Evolutionary conservation across 2,113 vertebrate species (phyloP).

Genomic region (Oceanites oceanicus): DNA sequence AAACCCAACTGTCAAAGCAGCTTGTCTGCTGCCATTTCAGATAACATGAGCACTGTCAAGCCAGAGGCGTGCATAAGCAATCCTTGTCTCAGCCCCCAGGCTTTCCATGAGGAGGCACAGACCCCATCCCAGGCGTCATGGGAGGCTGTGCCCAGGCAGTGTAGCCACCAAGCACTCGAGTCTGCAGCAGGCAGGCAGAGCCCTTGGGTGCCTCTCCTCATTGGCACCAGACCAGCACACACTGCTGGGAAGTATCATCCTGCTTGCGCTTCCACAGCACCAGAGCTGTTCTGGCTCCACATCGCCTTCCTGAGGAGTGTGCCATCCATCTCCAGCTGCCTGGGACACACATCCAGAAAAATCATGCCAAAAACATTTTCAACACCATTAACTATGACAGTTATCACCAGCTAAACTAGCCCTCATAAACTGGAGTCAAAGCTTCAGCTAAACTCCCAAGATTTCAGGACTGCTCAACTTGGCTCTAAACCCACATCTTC

Average conservation of each 20-base stretch:
- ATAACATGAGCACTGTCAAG: not conserved
- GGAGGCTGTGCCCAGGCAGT: not conserved
- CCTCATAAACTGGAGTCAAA: not conserved
- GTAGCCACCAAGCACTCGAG: not conserved
- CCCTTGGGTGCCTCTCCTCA: too few relatives aligned
- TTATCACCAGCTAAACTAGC: not conserved
- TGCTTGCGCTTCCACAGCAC: not conserved
- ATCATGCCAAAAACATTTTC: not conserved
- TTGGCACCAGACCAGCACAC: not conserved
- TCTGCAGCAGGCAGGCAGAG: not conserved
- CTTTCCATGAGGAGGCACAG: not conserved
- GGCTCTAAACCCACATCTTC: not conserved
- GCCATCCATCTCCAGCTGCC: not conserved
- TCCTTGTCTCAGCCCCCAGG: not conserved
- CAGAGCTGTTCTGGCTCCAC: not conserved
- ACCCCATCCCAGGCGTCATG: not conserved
- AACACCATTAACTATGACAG: not conserved
- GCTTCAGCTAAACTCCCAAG: not conserved
- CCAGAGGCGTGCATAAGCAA: not conserved
- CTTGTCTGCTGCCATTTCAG: not conserved
- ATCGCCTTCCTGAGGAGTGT: not conserved
- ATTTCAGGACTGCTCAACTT: not conserved
- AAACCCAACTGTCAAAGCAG: not conserved
- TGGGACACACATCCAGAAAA: not conserved
- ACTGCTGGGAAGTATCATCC: not conserved